A percentile compares a stretch with the other conserved stretches of the same genome.
Conservation (phyloP, 2,888 invertebrate species). For the Petrolisthes manimaculis region DNA sequence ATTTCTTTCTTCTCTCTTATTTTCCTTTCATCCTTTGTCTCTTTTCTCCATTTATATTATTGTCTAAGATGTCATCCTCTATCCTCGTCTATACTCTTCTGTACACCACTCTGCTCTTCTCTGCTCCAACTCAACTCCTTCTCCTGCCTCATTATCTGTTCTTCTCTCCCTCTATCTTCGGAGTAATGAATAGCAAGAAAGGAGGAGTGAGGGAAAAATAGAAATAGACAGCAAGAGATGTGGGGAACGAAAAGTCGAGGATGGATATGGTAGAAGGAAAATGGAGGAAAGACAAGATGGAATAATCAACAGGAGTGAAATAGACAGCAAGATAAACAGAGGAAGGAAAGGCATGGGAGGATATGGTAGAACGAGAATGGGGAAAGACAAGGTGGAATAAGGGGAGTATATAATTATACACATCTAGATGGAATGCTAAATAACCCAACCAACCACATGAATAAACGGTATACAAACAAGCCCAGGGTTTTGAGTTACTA, state of each 20-base stretch:
- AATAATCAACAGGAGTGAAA: no score
- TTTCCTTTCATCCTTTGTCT: no score
- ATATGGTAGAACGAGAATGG: background rate
- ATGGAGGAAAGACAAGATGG: background rate
- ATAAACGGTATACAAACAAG: background rate
- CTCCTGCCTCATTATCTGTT: no score
- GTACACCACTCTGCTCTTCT: no score
- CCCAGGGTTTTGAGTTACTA: conserved; percentile 4
- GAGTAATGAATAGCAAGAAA: background rate
- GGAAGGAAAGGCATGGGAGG: background rate
- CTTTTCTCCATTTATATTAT: no score
- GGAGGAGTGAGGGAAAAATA: background rate
- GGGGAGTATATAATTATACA: background rate
- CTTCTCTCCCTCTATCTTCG: no score
- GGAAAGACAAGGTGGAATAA: background rate
- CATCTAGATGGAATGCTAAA: background rate
- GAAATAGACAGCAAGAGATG: background rate
- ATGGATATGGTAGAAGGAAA: background rate
- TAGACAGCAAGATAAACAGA: background rate
- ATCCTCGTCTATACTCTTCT: no score
- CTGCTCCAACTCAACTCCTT: no score
- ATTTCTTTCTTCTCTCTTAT: no score
- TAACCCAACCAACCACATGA: background rate
- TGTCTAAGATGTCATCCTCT: no score
- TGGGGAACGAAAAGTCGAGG: background rate